A percentile compares a stretch with the other conserved stretches of the same genome.
Evolutionary conservation across 2,113 vertebrate species (phyloP).

Genomic region (Porphyrio hochstetteri): DNA sequence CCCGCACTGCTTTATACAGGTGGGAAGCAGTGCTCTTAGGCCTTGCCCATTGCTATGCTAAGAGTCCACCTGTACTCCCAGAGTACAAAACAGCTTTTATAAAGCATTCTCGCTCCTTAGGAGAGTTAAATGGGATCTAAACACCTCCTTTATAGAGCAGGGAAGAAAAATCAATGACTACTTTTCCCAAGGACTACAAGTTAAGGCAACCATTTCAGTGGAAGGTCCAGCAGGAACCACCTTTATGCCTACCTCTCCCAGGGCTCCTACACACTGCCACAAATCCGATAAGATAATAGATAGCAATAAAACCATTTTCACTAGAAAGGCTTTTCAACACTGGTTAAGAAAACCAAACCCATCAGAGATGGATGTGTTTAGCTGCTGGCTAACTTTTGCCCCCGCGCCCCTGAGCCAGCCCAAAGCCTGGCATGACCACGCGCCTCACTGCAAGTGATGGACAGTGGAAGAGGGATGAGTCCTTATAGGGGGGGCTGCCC

Average conservation of each 20-base stretch:
- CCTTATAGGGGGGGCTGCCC: not conserved
- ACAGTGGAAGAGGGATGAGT: not conserved
- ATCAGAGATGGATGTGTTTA: not conserved
- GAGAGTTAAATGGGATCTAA: not conserved
- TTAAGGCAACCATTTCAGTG: not conserved
- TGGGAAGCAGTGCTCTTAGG: not conserved
- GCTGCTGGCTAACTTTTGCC: not conserved
- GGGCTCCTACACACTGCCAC: not conserved
- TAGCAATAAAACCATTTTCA: not conserved
- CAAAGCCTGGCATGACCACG: fast-evolving
- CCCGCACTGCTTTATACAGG: not conserved
- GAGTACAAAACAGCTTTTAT: not conserved
- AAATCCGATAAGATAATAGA: not conserved
- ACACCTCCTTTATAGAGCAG: not conserved
- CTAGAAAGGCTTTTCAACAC: not conserved
- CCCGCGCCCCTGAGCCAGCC: fast-evolving
- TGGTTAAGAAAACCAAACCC: not conserved
- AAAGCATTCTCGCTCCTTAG: not conserved
- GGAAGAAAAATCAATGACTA: not conserved
- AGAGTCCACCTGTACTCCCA: not conserved
- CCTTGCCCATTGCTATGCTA: not conserved
- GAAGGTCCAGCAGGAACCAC: not conserved
- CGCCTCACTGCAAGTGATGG: fast-evolving
- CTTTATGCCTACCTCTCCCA: not conserved
- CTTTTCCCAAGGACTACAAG: not conserved